Percentiles rank a stretch among this genome's conserved stretches.
These are phyloP conservation scores for Hyla sarda DNA, from an alignment of 2,113 vertebrate genomes.

Conservation along the genomic window DNA sequence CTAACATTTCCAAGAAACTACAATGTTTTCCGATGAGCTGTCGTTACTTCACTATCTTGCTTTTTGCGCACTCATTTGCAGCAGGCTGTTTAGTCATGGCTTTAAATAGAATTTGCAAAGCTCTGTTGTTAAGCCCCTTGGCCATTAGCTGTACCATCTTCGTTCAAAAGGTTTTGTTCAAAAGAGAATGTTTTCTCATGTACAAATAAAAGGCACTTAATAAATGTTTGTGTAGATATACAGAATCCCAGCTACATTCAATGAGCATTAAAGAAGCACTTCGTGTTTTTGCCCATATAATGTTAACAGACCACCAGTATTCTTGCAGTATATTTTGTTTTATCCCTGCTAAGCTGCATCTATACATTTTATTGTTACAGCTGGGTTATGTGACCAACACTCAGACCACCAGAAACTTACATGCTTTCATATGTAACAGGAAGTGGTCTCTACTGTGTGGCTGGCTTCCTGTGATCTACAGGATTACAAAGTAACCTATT, in stretches of 20 bases:
- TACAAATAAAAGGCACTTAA: background rate
- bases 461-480: no score
- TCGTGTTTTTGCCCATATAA: no score
- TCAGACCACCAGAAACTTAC: no score
- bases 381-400: no score
- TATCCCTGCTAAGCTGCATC: no score
- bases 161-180: background rate
- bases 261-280: background rate
- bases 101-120: slow-evolving; percentile 62
- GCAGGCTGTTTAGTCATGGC: slow-evolving; percentile 49
- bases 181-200: slow-evolving; percentile 55
- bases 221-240: background rate
- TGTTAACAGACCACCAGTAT: no score
- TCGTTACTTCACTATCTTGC: slow-evolving; percentile 58
- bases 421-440: no score
- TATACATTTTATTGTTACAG: no score
- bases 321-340: no score
- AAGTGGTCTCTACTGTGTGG: no score
- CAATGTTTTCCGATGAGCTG: slow-evolving; percentile 62
- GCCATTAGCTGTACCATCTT: slow-evolving; percentile 11
- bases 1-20: slow-evolving; percentile 65
- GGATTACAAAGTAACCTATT: no score
- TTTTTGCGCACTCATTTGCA: slow-evolving; percentile 55
- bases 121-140: slow-evolving; percentile 11
- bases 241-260: background rate